Evolutionary conservation across 2,113 vertebrate species (phyloP).

Genomic region (Aplodontia rufa): DNA sequence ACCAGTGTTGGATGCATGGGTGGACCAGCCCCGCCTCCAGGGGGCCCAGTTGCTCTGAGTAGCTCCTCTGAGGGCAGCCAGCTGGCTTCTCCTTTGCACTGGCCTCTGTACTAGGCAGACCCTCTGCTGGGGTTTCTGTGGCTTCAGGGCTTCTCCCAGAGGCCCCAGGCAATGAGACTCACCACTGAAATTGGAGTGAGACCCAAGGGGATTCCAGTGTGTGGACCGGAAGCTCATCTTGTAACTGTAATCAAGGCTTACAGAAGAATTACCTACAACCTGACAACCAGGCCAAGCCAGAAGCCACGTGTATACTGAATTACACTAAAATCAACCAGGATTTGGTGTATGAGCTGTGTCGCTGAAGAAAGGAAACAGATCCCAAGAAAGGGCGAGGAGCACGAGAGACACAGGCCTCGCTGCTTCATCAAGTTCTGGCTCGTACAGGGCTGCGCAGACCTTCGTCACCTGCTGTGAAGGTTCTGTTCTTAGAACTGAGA

Average conservation of each 20-base stretch:
- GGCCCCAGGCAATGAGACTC: background rate
- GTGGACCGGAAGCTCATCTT: background rate
- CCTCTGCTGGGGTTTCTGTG: background rate
- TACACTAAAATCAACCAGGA: background rate
- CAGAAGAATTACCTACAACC: slow-evolving; percentile 52
- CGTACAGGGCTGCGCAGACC: background rate
- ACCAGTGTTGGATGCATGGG: background rate
- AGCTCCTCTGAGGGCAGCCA: background rate
- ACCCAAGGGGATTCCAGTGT: background rate
- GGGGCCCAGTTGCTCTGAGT: too few species aligned
- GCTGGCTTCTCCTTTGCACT: background rate
- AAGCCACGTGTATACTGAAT: background rate
- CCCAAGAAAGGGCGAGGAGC: background rate
- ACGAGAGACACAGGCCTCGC: background rate
- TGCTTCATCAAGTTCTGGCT: background rate
- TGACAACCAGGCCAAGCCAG: slow-evolving; percentile 12
- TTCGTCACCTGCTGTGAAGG: fast-evolving
- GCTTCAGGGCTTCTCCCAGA: background rate
- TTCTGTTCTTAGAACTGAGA: background rate
- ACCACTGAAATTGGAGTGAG: background rate
- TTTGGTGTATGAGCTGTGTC: background rate
- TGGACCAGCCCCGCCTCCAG: background rate
- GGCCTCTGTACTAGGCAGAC: fast-evolving
- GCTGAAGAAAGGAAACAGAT: background rate
- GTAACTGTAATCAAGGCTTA: slow-evolving; percentile 61